Evolutionary conservation across 2,113 vertebrate genomes (phyloP).

Genomic region (Sylvilagus bachmani): DNA sequence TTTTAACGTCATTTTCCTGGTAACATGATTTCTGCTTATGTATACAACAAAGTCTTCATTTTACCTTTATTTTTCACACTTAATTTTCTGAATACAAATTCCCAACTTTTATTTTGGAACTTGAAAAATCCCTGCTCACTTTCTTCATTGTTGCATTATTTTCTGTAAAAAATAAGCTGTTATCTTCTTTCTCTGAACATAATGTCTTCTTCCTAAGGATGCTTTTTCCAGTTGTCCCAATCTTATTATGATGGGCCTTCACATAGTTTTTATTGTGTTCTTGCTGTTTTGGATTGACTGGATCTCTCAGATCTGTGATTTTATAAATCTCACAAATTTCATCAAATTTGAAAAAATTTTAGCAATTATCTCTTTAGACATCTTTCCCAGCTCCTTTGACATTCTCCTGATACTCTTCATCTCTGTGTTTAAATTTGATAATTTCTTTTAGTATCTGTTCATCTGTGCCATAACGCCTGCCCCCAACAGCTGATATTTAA

Average conservation of each 20-base stretch:
- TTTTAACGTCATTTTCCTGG: background rate
- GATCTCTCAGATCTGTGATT: background rate
- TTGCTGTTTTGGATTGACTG: background rate
- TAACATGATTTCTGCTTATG: background rate
- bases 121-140: background rate
- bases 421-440: background rate
- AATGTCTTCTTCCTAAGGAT: background rate
- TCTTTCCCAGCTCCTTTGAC: background rate
- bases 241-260: background rate
- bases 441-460: background rate
- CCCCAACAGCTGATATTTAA: too few species aligned
- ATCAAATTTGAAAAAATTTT: too few species aligned
- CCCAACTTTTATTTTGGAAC: background rate
- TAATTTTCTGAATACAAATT: background rate
- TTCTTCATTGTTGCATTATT: background rate
- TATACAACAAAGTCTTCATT: background rate
- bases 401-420: background rate
- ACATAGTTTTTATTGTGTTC: background rate
- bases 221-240: background rate
- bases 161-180: background rate
- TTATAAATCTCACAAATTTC: background rate
- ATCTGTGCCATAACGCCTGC: too few species aligned
- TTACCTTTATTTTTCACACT: background rate
- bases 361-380: background rate
- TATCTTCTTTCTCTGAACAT: background rate